Conservation (phyloP, 1,140 invertebrate genomes). For the Drosophila eugracilis region DNA sequence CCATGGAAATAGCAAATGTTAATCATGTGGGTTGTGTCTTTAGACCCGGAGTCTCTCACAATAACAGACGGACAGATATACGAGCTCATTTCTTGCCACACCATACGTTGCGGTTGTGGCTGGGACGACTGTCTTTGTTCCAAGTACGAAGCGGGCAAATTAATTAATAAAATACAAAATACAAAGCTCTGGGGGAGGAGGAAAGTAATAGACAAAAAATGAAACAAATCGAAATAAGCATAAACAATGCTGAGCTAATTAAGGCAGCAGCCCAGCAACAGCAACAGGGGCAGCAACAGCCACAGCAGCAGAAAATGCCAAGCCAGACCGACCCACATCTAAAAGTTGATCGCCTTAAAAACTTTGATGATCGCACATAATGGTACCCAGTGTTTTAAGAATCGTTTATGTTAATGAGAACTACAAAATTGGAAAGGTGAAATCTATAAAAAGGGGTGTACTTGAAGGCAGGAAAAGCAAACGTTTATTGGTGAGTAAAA, state of each 20-base stretch:
- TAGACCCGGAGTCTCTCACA: conserved; percentile 24
- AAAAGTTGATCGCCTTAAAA: conserved; percentile 14
- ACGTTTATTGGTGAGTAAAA: too few relatives aligned
- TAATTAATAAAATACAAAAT: conserved; percentile 63
- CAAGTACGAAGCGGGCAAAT: conserved; percentile 66
- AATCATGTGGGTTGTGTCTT: conserved; percentile 62
- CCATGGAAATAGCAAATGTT: conserved; percentile 60
- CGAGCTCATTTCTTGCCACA: conserved; percentile 41
- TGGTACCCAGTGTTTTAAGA: background rate
- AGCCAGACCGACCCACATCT: conserved; percentile 43
- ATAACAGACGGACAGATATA: conserved; percentile 12
- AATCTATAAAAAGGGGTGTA: background rate
- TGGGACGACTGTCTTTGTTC: conserved; percentile 43
- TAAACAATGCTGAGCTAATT: conserved; percentile 70
- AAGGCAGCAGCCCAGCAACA: conserved; percentile 40
- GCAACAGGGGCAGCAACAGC: conserved; percentile 36
- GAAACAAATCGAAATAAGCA: conserved; percentile 53
- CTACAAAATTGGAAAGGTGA: background rate
- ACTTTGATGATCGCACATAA: conserved; percentile 1
- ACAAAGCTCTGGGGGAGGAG: background rate
- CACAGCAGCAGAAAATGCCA: conserved; percentile 44
- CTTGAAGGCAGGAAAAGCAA: too few relatives aligned
- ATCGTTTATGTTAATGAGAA: background rate
- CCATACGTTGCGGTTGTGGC: conserved; percentile 5
- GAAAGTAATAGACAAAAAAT: conserved; percentile 44